Evolutionary conservation across 2,797 vertebrate species (phyloP).

Genomic region (Peromyscus melanophrys): DNA sequence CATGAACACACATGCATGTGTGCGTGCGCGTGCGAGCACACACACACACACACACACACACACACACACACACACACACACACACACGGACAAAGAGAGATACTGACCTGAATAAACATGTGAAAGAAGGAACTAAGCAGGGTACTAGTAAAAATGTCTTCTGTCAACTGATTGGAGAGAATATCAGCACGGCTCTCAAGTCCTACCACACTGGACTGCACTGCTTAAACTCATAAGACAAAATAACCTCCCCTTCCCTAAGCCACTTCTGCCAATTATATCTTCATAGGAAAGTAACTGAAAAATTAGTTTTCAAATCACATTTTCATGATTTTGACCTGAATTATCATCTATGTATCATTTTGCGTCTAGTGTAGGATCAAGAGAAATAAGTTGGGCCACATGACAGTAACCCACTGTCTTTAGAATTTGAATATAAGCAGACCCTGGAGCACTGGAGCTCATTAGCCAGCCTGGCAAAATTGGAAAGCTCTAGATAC

Average conservation of each 20-base stretch:
- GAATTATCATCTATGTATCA: too few relatives aligned
- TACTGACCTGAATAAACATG: neutral
- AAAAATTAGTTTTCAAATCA: too few relatives aligned
- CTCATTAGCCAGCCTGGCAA: neutral
- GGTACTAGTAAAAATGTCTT: neutral
- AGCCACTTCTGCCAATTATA: too few relatives aligned
- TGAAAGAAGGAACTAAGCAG: neutral
- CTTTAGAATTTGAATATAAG: neutral
- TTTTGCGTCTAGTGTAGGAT: neutral
- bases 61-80: neutral
- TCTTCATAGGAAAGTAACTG: neutral
- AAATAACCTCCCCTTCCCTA: too few relatives aligned
- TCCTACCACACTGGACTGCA: too few relatives aligned
- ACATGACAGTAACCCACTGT: neutral
- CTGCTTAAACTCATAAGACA: neutral
- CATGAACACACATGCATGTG: neutral
- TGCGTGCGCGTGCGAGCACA: too few relatives aligned
- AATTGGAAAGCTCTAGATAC: neutral
- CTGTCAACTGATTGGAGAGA: neutral
- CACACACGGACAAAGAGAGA: neutral
- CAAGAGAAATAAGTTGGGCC: neutral
- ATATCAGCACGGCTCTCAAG: neutral
- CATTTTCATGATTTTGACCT: neutral
- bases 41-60: neutral
- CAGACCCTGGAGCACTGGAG: neutral